Base-by-base conservation (phyloP, 2,797 vertebrate species). In the Melopsittacus undulatus region DNA sequence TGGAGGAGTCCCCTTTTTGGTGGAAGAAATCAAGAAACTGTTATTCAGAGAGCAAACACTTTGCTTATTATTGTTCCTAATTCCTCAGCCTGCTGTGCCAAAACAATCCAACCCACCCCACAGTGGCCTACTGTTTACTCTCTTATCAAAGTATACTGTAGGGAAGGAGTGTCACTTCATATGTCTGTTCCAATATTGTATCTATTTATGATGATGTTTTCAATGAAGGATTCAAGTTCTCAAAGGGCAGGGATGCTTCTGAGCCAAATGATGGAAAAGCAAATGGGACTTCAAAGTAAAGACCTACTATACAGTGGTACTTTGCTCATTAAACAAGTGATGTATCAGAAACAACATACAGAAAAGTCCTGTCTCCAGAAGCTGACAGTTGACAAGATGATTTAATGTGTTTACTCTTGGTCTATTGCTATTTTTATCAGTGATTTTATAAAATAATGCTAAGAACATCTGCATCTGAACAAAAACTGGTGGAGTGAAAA, bases 31-130 rank as follows among this genome's bases (percentile, higher is more conserved):
- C 52, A 91, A 89, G 32, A 90, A 83, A 89, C 61, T 74, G 64
- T 90, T 95, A 94, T 87, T 93, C 91, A 94, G 49, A 94, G 45
- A 95, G 68, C 32, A 95, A 96, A 94, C 74, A 83, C 23, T 70
- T 89, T 88, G 83, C 77, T 94, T 96, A n/a, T 90, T 95, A 79
- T 94, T 91, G 83, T 91, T 94, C 54, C 54, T 67, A 87, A 89
- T 89, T 82, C 83, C 84, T 84, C 56, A 48, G 90, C 43, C 56
- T 94, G 51, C 48, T 78, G 59, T 70, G 91, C 91, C 91, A 96
- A 93, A 77, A 83, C 70, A 24, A 51, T 57, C 64, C 8, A n/a
- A 45, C 56, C 79, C 61, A 80, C 74, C 79, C 52, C 83, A 80
- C 49, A 48, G 73, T 67, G 69, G 72, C 51, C 82, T 84, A 32